These are phyloP conservation scores for Formica selysi DNA, from an alignment of 1,140 invertebrate genomes.

Conservation along the genomic window DNA sequence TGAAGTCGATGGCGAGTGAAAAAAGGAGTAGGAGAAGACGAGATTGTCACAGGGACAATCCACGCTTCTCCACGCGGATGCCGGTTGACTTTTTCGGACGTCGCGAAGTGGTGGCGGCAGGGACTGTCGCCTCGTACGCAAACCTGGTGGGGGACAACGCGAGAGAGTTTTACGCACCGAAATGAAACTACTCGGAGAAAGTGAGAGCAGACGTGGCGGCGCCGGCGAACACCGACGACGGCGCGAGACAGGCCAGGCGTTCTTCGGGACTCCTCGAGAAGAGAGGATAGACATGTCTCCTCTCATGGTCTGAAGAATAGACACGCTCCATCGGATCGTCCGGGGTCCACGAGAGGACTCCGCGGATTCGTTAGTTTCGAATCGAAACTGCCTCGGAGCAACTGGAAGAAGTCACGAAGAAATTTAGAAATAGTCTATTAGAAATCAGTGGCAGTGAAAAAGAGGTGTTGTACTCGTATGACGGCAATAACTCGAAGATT, in stretches of 20 bases:
- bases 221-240: slow-evolving; percentile 75
- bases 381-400: no score
- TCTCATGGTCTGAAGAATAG: neutral
- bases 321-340: slow-evolving; percentile 31
- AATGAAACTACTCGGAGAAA: slow-evolving; percentile 86
- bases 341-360: neutral
- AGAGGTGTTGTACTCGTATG: no score
- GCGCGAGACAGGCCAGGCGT: slow-evolving; percentile 74
- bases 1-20: neutral
- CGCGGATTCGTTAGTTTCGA: no score
- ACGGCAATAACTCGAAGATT: neutral
- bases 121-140: slow-evolving; percentile 3
- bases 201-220: slow-evolving; percentile 83
- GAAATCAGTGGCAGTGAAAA: no score
- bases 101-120: slow-evolving; percentile 28
- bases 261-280: slow-evolving; percentile 77
- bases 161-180: slow-evolving; percentile 84
- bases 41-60: slow-evolving; percentile 40
- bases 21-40: neutral
- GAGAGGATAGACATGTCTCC: slow-evolving; percentile 76
- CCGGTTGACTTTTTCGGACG: slow-evolving; percentile 38
- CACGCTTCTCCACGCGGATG: slow-evolving; percentile 4
- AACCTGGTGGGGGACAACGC: slow-evolving; percentile 63
- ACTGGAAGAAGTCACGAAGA: no score
- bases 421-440: no score